Conservation (phyloP, 2,797 vertebrate genomes). For the Enteromius mattozi region DNA sequence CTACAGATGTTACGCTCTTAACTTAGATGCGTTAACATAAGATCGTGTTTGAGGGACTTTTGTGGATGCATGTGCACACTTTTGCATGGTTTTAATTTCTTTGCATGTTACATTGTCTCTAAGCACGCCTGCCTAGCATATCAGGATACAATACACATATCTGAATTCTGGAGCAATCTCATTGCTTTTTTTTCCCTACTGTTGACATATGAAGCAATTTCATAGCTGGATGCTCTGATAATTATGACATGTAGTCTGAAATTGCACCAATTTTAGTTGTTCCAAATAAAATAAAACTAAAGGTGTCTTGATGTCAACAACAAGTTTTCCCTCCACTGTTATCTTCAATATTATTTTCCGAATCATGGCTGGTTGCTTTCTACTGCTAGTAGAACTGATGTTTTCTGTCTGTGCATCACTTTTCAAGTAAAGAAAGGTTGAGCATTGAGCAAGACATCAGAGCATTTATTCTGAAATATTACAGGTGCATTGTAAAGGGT, state of each 20-base stretch:
- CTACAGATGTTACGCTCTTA: slow-evolving; percentile 48
- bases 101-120: background rate
- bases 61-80: background rate
- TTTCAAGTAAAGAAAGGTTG: background rate
- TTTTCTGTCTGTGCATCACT: background rate
- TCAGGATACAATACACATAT: background rate
- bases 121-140: background rate
- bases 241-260: background rate
- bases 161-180: background rate
- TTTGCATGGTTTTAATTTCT: background rate
- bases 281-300: background rate
- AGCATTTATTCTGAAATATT: slow-evolving; percentile 22
- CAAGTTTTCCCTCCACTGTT: background rate
- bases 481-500: slow-evolving; percentile 65
- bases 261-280: background rate
- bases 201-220: background rate
- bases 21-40: background rate
- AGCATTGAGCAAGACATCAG: background rate
- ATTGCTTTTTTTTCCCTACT: background rate
- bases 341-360: background rate
- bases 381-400: background rate
- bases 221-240: background rate
- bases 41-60: background rate
- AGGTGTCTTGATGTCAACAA: background rate
- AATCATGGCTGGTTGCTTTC: background rate